A percentile compares a stretch with the other conserved stretches of the same genome.
Conservation (phyloP, 2,113 vertebrate species). For the Vulpes vulpes region DNA sequence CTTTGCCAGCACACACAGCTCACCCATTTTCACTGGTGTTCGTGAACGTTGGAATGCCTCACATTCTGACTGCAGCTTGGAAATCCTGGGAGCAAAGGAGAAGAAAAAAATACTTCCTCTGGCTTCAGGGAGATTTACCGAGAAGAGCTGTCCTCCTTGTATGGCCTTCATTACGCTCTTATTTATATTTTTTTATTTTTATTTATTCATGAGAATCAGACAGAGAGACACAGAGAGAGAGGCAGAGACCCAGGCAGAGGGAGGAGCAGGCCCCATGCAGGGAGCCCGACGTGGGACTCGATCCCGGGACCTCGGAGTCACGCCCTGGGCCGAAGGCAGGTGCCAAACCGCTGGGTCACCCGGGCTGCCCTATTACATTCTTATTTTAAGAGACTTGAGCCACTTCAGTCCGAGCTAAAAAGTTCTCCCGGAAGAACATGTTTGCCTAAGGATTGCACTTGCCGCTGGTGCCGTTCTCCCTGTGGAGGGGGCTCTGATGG, state of each 20-base stretch:
- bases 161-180: not conserved
- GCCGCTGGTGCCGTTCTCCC: too few relatives aligned
- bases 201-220: too few relatives aligned
- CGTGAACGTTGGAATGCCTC: not conserved
- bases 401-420: not conserved
- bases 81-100: not conserved
- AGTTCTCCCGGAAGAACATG: not conserved
- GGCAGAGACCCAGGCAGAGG: too few relatives aligned
- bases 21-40: not conserved
- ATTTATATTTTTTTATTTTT: not conserved
- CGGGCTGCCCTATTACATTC: not conserved
- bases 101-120: conserved; percentile 41
- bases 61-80: not conserved
- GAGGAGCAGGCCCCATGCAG: too few relatives aligned
- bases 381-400: conserved; percentile 19
- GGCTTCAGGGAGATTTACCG: conserved; percentile 36
- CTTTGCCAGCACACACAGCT: not conserved
- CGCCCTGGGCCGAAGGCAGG: too few relatives aligned
- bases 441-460: not conserved
- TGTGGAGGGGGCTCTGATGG: too few relatives aligned
- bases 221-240: too few relatives aligned
- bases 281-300: too few relatives aligned
- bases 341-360: too few relatives aligned
- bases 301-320: too few relatives aligned
- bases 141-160: not conserved